Percentiles rank a stretch among this genome's conserved stretches.
Evolutionary conservation across 2,888 invertebrate species (phyloP).

Genomic region (Ectobius pallidus): DNA sequence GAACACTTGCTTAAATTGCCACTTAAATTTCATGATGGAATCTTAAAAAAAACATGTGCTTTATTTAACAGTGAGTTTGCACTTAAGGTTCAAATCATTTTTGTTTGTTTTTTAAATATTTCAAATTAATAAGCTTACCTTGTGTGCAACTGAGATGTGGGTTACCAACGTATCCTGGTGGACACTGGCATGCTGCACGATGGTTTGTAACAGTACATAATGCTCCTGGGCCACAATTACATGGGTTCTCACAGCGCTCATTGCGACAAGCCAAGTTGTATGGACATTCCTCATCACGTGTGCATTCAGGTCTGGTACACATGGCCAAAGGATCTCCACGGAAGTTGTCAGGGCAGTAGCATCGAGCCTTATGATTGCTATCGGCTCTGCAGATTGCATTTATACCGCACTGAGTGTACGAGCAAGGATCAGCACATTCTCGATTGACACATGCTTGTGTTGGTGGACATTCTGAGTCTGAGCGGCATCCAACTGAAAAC

Average conservation of each 20-base stretch:
- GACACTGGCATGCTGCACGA: constrained; percentile 78
- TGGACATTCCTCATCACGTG: constrained; percentile 76
- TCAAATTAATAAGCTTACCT: constrained; percentile 56
- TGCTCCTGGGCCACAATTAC: constrained; percentile 79
- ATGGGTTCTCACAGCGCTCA: constrained; percentile 82
- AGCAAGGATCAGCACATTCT: constrained; percentile 80
- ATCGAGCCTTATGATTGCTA: constrained; percentile 76
- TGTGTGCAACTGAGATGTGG: constrained; percentile 70
- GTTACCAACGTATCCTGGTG: constrained; percentile 81
- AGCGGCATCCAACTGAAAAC: constrained; percentile 78
- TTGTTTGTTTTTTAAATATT: too few species aligned
- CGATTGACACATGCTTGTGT: constrained; percentile 82
- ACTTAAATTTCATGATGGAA: too few species aligned
- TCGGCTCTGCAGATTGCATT: constrained; percentile 81
- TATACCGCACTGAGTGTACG: constrained; percentile 77
- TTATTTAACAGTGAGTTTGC: too few species aligned
- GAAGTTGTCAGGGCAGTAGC: constrained; percentile 76
- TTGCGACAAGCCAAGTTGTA: constrained; percentile 78
- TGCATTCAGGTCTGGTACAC: constrained; percentile 81
- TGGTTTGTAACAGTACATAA: constrained; percentile 80
- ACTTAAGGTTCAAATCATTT: too few species aligned
- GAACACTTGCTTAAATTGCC: too few species aligned
- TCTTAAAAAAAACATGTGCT: too few species aligned
- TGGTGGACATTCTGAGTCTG: constrained; percentile 82
- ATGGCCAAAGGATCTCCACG: constrained; percentile 79